phyloP scores from a whole-genome alignment of 1,140 invertebrate genomes.

The Micrasema minimum region DNA sequence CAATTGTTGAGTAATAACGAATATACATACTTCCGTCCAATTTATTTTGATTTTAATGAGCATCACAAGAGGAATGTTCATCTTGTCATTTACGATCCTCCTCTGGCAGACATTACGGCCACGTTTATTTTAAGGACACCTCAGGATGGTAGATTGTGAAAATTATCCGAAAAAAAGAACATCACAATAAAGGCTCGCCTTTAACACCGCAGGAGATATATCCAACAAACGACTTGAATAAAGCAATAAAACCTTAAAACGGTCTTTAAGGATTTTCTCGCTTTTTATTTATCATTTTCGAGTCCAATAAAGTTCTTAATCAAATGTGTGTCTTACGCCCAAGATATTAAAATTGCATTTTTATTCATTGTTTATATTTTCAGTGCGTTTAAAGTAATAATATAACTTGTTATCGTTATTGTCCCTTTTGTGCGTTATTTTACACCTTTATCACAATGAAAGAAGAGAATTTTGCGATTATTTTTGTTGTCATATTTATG shows the following conservation, averaged over 20 bases:
- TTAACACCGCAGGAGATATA: conserved; percentile 15
- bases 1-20: too few species aligned
- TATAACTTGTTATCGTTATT: not conserved
- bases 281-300: not conserved
- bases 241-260: conserved; percentile 22
- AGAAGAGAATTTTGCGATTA: too few species aligned
- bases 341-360: not conserved
- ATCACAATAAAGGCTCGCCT: not conserved
- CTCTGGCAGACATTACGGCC: not conserved
- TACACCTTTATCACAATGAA: too few species aligned
- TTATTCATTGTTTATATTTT: not conserved
- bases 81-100: conserved; percentile 3
- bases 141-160: not conserved
- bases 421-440: too few species aligned
- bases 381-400: not conserved
- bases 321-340: not conserved
- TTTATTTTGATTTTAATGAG: conserved; percentile 8
- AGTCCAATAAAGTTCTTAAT: not conserved
- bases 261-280: conserved; percentile 7
- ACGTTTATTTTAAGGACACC: conserved; percentile 27
- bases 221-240: conserved; percentile 17
- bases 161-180: conserved; percentile 9
- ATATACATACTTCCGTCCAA: too few species aligned
- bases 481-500: too few species aligned
- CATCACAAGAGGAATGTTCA: not conserved